A percentile compares a stretch with the other conserved stretches of the same genome.
Conservation (phyloP, 2,797 vertebrate species). For the Silurus aristotelis region DNA sequence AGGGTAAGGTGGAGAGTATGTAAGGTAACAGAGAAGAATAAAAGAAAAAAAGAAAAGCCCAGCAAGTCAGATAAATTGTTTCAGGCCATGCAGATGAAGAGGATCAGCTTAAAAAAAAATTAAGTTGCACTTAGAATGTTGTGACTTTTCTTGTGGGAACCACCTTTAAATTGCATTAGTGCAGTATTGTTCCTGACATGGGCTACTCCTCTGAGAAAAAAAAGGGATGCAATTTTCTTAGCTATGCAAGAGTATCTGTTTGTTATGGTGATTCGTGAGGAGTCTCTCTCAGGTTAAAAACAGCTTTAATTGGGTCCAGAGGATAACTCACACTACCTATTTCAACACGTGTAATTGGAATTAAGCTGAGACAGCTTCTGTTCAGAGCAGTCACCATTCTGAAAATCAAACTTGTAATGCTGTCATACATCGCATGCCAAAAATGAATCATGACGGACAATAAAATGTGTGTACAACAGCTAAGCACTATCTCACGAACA, state of each 20-base stretch:
- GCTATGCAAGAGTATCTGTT: slow-evolving; percentile 35
- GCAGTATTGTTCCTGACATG: slow-evolving; percentile 41
- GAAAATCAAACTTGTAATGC: slow-evolving; percentile 22
- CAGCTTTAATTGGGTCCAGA: slow-evolving; percentile 59
- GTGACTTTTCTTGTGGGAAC: slow-evolving; percentile 21
- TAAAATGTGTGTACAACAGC: slow-evolving; percentile 13
- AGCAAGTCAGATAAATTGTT: background rate
- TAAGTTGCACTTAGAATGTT: slow-evolving; percentile 20
- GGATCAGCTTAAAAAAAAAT: slow-evolving; percentile 3
- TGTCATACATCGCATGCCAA: background rate
- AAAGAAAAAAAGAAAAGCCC: slow-evolving; percentile 34
- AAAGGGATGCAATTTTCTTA: slow-evolving; percentile 55
- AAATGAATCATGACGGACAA: slow-evolving; percentile 24
- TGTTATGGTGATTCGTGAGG: slow-evolving; percentile 47
- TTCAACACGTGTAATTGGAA: slow-evolving; percentile 51
- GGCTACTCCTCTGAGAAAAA: slow-evolving; percentile 33
- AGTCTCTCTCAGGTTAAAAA: slow-evolving; percentile 53
- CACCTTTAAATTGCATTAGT: slow-evolving; percentile 27
- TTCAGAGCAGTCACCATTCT: slow-evolving; percentile 39
- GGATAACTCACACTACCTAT: slow-evolving; percentile 43
- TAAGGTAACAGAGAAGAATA: slow-evolving; percentile 21
- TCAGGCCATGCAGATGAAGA: background rate
- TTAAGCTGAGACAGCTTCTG: slow-evolving; percentile 38
- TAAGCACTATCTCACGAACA: slow-evolving; percentile 29
- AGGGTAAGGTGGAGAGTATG: background rate